A percentile compares a stretch with the other conserved stretches of the same genome.
Evolutionary conservation across 1,140 invertebrate genomes (phyloP).

Genomic region (Mactra quadrangularis): DNA sequence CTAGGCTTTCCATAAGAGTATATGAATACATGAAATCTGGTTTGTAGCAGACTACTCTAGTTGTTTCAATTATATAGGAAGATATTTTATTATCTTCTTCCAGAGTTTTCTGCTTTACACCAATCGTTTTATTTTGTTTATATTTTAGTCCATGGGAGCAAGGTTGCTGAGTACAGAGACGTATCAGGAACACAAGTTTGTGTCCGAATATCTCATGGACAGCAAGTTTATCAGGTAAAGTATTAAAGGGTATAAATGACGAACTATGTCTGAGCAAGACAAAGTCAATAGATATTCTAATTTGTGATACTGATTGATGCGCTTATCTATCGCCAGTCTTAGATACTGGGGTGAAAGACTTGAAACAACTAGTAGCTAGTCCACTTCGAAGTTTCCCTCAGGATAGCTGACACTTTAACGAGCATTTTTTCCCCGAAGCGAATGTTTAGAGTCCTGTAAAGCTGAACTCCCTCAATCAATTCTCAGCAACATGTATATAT

Average conservation of each 20-base stretch:
- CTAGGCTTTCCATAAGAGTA: too few relatives aligned
- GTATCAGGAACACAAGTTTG: conserved; percentile 18
- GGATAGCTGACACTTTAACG: background rate
- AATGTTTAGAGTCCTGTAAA: background rate
- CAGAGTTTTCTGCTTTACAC: too few relatives aligned
- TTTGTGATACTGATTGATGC: background rate
- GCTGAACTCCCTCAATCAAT: too few relatives aligned
- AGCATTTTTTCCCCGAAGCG: background rate
- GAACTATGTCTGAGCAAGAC: too few relatives aligned
- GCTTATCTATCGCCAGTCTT: background rate
- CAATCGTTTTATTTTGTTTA: too few relatives aligned
- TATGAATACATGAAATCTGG: too few relatives aligned
- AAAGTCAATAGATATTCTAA: background rate
- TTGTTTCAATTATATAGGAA: too few relatives aligned
- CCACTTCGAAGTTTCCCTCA: too few relatives aligned
- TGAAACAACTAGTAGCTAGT: background rate
- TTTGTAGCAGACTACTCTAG: too few relatives aligned
- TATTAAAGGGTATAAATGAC: too few relatives aligned
- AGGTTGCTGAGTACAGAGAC: conserved; percentile 1
- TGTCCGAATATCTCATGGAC: background rate
- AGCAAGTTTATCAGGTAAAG: conserved; percentile 20
- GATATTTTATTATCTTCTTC: too few relatives aligned
- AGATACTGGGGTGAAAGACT: background rate
- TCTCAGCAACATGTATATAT: too few relatives aligned
- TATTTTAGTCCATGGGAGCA: conserved; percentile 19